Base-by-base conservation (phyloP, 2,113 vertebrate species). In the Xiphias gladius region DNA sequence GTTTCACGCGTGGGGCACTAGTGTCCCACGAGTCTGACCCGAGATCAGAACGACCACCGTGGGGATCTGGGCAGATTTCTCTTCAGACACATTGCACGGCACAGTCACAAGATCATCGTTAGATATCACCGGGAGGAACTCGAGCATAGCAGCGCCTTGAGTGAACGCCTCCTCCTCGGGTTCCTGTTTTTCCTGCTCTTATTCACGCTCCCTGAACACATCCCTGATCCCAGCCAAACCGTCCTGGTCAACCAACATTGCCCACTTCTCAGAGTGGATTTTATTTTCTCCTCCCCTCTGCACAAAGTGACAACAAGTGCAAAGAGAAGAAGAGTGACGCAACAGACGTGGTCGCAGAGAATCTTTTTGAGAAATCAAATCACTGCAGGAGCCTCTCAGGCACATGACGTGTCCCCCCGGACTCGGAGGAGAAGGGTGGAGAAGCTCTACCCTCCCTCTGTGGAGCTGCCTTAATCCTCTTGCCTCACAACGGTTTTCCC, bases 231-330 rank as follows among this genome's bases (percentile, higher is more conserved):
- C 0, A 75, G 74, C 86, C 83, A 86, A 63, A 11, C 10, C 55
- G 30, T 1, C 64, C 72, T 62, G 82, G 80, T 89, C 7, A 84
- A 87, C 84, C 83, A 37, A 46, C 69, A 69, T 66, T 0, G 83
- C 82, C 39, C 39, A 26, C 26, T 57, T 6, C 41, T 10, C 35
- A 20, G 0, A 55, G 67, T 4, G 17, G 43, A 75, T 84, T 82
- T 6, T 69, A 32, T 78, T 20, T 54, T 26, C 16, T 57, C 6
- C 32, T 35, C 6, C 41, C 62, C 62, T 69, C 14, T 0, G 62
- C 83, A 14, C 83, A 82, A 70, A 84, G 59, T 35, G 77, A 87
- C 77, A 77, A 43, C 75, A 76, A 66, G 73, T 80, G 84, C 37
- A n/a, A 54, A 54, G 50, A 58, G 17, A 2, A 35, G 52, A 24